Percentiles rank a stretch among this genome's conserved stretches.
These are phyloP conservation scores for Telmatherina bonti DNA, from an alignment of 2,797 vertebrate species.

Conservation along the genomic window DNA sequence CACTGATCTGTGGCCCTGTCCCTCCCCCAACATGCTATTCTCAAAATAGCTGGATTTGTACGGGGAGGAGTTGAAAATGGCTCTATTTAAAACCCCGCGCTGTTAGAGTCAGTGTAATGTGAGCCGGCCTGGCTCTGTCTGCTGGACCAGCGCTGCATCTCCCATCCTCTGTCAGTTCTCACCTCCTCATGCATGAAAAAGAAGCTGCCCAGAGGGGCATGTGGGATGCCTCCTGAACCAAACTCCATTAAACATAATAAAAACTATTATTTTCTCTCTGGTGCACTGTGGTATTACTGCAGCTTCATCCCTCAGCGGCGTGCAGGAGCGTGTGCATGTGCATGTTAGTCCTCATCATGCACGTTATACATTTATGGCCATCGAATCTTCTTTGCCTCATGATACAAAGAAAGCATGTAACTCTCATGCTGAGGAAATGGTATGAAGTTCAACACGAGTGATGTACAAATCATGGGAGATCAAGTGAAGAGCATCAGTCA, in stretches of 20 bases:
- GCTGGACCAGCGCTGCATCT: constrained; percentile 60
- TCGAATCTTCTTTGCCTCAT: too few relatives aligned
- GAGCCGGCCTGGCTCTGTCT: constrained; percentile 72
- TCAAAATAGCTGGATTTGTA: constrained; percentile 81
- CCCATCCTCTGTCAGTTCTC: constrained; percentile 49
- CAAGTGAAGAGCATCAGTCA: too few relatives aligned
- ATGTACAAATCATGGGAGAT: too few relatives aligned
- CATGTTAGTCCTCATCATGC: too few relatives aligned
- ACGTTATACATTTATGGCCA: too few relatives aligned
- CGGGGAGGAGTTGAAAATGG: constrained; percentile 76
- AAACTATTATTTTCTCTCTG: neutral
- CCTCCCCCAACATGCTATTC: constrained; percentile 49
- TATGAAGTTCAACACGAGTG: too few relatives aligned
- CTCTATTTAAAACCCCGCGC: constrained; percentile 85
- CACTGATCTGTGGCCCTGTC: constrained; percentile 51
- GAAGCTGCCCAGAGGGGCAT: constrained; percentile 33
- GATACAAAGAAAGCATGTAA: too few relatives aligned
- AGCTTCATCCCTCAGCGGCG: too few relatives aligned
- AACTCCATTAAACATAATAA: constrained; percentile 10
- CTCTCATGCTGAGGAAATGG: too few relatives aligned
- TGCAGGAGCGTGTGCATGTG: too few relatives aligned
- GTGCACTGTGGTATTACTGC: neutral
- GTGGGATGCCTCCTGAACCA: constrained; percentile 23
- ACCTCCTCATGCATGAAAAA: constrained; percentile 48
- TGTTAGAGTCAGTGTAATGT: constrained; percentile 87